Conservation (phyloP, 1,140 invertebrate genomes). For the Pemphigus obesinymphae region DNA sequence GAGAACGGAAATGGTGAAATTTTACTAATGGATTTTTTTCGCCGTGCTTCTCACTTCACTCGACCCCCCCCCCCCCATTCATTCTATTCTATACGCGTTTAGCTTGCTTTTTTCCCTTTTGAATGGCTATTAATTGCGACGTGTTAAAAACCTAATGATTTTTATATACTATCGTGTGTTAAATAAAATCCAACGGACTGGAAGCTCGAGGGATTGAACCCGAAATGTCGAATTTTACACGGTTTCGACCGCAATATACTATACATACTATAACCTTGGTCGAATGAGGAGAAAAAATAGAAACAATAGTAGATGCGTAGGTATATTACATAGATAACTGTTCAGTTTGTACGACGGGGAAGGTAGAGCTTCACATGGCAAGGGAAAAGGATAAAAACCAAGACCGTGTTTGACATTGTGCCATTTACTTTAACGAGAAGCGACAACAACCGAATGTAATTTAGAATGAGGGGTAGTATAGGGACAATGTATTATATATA, state of each 20-base stretch:
- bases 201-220: not conserved
- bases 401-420: constrained; percentile 16
- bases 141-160: not conserved
- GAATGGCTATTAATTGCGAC: not conserved
- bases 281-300: too few species aligned
- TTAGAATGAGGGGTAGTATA: not conserved
- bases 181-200: not conserved
- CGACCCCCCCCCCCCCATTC: too few species aligned
- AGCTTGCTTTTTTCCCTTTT: not conserved
- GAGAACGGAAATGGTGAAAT: constrained; percentile 31
- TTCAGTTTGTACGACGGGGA: too few species aligned
- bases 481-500: not conserved
- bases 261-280: too few species aligned
- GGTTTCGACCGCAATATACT: not conserved
- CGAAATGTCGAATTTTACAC: not conserved
- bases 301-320: too few species aligned
- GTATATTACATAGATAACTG: too few species aligned
- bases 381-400: constrained; percentile 12
- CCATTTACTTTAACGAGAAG: constrained; percentile 11
- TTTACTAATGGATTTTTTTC: constrained; percentile 31
- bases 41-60: not conserved
- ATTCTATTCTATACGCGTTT: not conserved
- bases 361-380: too few species aligned
- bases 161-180: not conserved
- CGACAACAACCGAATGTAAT: not conserved